A percentile compares a stretch with the other conserved stretches of the same genome.
phyloP scores from a whole-genome alignment of 2,797 vertebrate species.

The Acanthornis magna region DNA sequence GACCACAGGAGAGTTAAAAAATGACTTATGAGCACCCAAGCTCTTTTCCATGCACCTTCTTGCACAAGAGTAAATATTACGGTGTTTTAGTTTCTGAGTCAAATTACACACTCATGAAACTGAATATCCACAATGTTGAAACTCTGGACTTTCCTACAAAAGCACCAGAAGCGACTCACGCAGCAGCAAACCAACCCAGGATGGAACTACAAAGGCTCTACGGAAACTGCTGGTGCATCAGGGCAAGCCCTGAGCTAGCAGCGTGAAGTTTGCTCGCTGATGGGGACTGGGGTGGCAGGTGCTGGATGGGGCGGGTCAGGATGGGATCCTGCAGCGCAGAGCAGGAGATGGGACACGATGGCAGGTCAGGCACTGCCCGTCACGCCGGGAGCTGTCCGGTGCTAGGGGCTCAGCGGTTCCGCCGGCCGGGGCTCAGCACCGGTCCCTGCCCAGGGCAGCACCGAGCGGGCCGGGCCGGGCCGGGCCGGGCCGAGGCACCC shows the following conservation, averaged over 20 bases:
- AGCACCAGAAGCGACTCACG: not conserved
- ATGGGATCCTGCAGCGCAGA: rapidly evolving
- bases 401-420: not conserved
- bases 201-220: not conserved
- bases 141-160: not conserved
- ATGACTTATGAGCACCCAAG: not conserved
- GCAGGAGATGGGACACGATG: rapidly evolving
- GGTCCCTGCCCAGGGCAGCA: not conserved
- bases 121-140: not conserved
- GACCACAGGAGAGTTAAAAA: not conserved
- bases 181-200: not conserved
- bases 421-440: not conserved
- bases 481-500: rapidly evolving
- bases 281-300: rapidly evolving
- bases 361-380: not conserved
- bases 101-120: rapidly evolving
- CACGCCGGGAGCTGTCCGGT: not conserved
- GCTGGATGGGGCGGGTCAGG: rapidly evolving
- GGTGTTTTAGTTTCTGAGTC: not conserved
- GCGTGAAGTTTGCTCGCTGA: not conserved
- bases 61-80: not conserved
- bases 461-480: too few relatives aligned
- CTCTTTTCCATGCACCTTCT: rapidly evolving
- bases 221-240: rapidly evolving
- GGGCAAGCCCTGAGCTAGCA: rapidly evolving